These are phyloP conservation scores for Rhizoglyphus robini DNA, from an alignment of 1,140 invertebrate genomes.

Conservation along the genomic window DNA sequence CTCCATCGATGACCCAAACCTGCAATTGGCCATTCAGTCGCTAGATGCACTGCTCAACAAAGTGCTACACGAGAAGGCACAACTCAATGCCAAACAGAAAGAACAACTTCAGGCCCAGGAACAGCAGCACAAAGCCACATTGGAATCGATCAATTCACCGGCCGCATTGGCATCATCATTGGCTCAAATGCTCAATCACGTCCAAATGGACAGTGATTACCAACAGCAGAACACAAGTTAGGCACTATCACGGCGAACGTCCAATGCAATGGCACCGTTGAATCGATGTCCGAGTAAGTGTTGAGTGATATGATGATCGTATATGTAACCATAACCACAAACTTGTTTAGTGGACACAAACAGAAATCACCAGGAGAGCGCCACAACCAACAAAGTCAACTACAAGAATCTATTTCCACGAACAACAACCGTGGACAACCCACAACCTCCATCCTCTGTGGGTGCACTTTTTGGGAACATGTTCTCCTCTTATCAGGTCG, in stretches of 20 bases:
- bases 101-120: neutral
- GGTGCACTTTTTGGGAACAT: neutral
- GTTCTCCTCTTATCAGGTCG: no score
- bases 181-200: no score
- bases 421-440: neutral
- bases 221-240: no score
- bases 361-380: no score
- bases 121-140: neutral
- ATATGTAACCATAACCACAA: neutral
- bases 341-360: slow-evolving; percentile 1
- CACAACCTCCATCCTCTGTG: no score
- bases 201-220: no score
- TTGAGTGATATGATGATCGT: neutral
- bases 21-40: slow-evolving; percentile 43
- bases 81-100: neutral
- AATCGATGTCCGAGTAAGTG: neutral
- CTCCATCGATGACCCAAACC: slow-evolving; percentile 54
- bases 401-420: slow-evolving; percentile 5
- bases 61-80: neutral
- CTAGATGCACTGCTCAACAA: slow-evolving; percentile 24
- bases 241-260: neutral
- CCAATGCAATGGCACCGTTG: neutral
- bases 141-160: neutral
- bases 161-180: neutral
- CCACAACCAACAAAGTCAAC: neutral